Base-by-base conservation (phyloP, 2,888 invertebrate species). In the Nebria brevicollis region DNA sequence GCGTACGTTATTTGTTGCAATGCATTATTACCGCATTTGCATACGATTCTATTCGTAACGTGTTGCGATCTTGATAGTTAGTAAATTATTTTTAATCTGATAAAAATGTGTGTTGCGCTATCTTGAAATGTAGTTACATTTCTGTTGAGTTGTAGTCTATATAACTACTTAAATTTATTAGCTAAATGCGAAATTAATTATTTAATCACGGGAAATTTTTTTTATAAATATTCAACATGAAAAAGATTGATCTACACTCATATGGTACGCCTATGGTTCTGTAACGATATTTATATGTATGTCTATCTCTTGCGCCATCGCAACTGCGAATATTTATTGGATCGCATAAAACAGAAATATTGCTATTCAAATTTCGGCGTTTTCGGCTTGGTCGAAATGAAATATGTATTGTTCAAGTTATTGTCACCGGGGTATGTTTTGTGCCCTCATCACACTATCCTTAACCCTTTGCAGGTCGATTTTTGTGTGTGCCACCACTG, bases 271-370 rank as follows among this genome's bases (percentile, higher is more conserved):
- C 70, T 26, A 13, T 70, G 70, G 25, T 25, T 13, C 70, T 54
- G 54, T 54, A 70, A 25, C 70, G 70, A 70, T 70, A 70, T 70
- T 54, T 54, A 34, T 70, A 70, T 70, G 70, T 70, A 70, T 54
- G 54, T 70, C 70, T 70, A 70, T 25, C 70, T 70, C 70, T 25
- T 20, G 34, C 25, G 26, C 26, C 70, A 70, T 70, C 70, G 70
- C 70, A 26, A 70, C 70, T 70, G 70, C 8, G 70, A 83, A 84
- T 86, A 86, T 86, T 86, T 86, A 86, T 86, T 84, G 86, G 85
- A 85, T 86, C 86, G 84, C 84, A 86, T 86, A 85, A 86, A 86
- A 85, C 85, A 84, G 85, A 85, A 85, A 81, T 81, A 86, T 86
- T 84, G 85, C 85, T 84, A 84, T 86, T 83, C 84, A 84, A 85